These are phyloP conservation scores for Hephaestus fuliginosus DNA, from an alignment of 2,797 vertebrate genomes.

Conservation along the genomic window DNA sequence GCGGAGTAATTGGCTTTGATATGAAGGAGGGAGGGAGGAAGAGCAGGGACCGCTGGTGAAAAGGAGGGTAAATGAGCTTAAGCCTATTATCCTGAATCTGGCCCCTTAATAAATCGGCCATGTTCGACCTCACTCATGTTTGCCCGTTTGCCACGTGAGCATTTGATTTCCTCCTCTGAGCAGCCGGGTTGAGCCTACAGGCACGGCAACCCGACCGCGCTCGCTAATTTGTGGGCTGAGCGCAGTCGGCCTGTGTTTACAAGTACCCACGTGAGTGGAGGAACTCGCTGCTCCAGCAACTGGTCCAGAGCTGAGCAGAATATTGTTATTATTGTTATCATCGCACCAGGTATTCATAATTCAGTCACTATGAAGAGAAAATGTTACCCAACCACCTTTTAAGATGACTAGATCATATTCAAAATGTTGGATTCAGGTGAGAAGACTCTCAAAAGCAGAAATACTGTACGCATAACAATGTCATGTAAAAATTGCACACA, in stretches of 20 bases:
- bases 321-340: neutral
- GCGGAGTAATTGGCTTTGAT: constrained; percentile 75
- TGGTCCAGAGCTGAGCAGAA: constrained; percentile 20
- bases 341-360: constrained; percentile 18
- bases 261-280: constrained; percentile 52
- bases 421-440: neutral
- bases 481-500: neutral
- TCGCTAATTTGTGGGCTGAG: constrained; percentile 61
- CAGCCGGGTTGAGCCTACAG: constrained; percentile 59
- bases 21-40: constrained; percentile 34
- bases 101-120: constrained; percentile 58
- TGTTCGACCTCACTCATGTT: constrained; percentile 50
- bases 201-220: constrained; percentile 57
- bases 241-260: constrained; percentile 64
- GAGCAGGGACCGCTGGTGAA: constrained; percentile 48
- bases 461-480: constrained; percentile 2
- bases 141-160: constrained; percentile 61
- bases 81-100: constrained; percentile 70
- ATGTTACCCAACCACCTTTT: constrained; percentile 25
- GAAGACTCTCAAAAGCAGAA: neutral
- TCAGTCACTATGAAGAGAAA: neutral
- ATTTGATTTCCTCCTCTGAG: constrained; percentile 62
- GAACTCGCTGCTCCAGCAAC: constrained; percentile 26
- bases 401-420: constrained; percentile 3
- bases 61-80: constrained; percentile 72